These are phyloP conservation scores for Echeneis naucrates DNA, from an alignment of 2,797 vertebrate species.

Conservation along the genomic window DNA sequence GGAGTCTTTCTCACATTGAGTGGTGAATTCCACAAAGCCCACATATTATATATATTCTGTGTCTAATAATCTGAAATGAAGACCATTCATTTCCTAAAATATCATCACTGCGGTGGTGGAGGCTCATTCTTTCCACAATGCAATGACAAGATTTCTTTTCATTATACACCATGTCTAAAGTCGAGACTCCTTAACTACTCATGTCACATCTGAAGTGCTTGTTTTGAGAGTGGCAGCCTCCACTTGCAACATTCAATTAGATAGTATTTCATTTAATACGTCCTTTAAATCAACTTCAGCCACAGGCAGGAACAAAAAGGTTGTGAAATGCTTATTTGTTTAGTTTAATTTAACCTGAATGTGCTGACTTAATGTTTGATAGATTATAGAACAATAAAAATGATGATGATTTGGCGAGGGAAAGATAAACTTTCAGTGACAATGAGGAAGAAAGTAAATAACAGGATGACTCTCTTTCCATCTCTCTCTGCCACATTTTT, in stretches of 20 bases:
- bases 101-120: slow-evolving; percentile 22
- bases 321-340: background rate
- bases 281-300: slow-evolving; percentile 4
- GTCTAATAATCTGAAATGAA: slow-evolving; percentile 41
- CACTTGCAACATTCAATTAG: background rate
- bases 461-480: slow-evolving; percentile 1
- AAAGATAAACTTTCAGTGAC: background rate
- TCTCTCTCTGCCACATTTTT: slow-evolving; percentile 37
- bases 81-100: slow-evolving; percentile 42
- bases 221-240: background rate
- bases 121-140: slow-evolving; percentile 17
- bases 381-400: background rate
- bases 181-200: background rate
- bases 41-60: slow-evolving; percentile 46
- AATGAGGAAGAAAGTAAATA: background rate
- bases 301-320: background rate
- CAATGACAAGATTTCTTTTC: slow-evolving; percentile 25
- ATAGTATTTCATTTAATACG: background rate
- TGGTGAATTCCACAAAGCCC: slow-evolving; percentile 38
- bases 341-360: background rate
- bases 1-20: slow-evolving; percentile 37
- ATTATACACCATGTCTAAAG: background rate
- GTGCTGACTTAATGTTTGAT: background rate
- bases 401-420: background rate
- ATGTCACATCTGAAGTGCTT: background rate